Percentiles rank a stretch among this genome's conserved stretches.
These are phyloP conservation scores for Vulpes vulpes DNA, from an alignment of 2,113 vertebrate genomes.

Conservation along the genomic window DNA sequence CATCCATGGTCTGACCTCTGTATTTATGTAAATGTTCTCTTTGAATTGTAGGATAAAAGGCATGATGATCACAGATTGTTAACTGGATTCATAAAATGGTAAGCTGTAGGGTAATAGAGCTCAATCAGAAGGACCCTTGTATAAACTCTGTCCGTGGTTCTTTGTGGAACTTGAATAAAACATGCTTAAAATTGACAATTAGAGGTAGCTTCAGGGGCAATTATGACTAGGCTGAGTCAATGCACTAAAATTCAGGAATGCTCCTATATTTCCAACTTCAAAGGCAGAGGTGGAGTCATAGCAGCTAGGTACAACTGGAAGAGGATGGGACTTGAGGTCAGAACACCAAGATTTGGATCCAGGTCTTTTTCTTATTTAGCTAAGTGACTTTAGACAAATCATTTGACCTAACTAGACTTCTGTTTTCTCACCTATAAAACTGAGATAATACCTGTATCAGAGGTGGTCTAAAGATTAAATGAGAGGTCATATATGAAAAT, in stretches of 20 bases:
- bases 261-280: neutral
- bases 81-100: neutral
- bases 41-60: neutral
- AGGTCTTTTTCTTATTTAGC: neutral
- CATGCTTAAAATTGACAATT: neutral
- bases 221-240: neutral
- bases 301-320: neutral
- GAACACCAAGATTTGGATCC: neutral
- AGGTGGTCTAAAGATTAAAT: conserved; percentile 8
- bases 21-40: neutral
- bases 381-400: neutral
- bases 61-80: neutral
- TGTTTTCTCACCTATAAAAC: conserved; percentile 7
- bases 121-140: neutral
- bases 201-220: neutral
- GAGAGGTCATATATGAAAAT: neutral
- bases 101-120: neutral
- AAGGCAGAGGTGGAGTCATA: neutral
- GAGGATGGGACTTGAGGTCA: neutral
- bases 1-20: neutral
- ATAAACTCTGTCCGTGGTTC: neutral
- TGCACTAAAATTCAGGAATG: neutral
- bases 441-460: neutral
- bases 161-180: neutral
- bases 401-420: neutral